Evolutionary conservation across 2,113 vertebrate genomes (phyloP).

Genomic region (Chauna torquata): DNA sequence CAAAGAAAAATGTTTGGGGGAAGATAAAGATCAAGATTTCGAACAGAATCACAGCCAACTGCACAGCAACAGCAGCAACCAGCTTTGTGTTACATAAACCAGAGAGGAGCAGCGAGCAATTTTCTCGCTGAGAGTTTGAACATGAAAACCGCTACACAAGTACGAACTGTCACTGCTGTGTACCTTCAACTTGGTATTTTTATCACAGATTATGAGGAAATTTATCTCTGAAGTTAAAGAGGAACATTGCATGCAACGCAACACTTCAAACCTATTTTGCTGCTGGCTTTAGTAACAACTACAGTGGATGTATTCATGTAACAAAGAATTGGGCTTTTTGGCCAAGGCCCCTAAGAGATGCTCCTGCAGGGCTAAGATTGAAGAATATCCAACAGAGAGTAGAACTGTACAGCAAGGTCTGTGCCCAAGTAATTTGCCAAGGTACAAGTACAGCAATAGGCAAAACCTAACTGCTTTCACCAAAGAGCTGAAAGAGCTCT

Average conservation of each 20-base stretch:
- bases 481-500: neutral
- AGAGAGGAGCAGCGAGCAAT: neutral
- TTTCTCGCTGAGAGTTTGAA: neutral
- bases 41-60: neutral
- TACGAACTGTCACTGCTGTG: neutral
- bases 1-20: neutral
- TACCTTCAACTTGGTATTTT: neutral
- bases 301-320: rapidly evolving
- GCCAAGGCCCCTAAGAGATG: neutral
- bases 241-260: neutral
- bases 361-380: neutral
- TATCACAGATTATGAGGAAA: neutral
- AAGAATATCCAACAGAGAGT: neutral
- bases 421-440: neutral
- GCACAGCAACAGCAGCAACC: neutral
- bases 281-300: neutral
- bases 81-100: neutral
- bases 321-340: neutral
- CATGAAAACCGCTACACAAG: neutral
- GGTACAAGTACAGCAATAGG: rapidly evolving
- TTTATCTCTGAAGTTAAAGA: neutral
- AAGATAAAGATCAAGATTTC: neutral
- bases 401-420: neutral
- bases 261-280: neutral
- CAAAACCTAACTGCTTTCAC: neutral